Evolutionary conservation across 1,140 invertebrate species (phyloP).

Genomic region (Andrena cerasifolii): DNA sequence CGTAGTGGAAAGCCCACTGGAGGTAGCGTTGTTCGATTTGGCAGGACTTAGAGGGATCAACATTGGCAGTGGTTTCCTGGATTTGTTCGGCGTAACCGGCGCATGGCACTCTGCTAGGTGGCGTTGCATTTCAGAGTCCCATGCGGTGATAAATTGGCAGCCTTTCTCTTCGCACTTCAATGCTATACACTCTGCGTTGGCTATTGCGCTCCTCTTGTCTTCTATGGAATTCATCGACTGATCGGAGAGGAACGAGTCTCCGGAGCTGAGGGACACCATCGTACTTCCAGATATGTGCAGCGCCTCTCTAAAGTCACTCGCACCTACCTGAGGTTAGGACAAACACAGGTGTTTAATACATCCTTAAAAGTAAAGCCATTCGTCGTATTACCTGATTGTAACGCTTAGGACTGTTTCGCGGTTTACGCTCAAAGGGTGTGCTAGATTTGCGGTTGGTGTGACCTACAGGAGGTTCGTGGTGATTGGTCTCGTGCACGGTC

Average conservation of each 20-base stretch:
- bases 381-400: constrained; percentile 74
- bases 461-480: constrained; percentile 90
- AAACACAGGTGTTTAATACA: not conserved
- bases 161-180: constrained; percentile 79
- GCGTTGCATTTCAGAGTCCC: constrained; percentile 82
- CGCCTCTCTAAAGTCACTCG: constrained; percentile 75
- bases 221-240: constrained; percentile 54
- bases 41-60: constrained; percentile 74
- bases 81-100: constrained; percentile 67
- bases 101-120: constrained; percentile 77
- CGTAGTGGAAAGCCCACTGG: constrained; percentile 61
- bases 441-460: constrained; percentile 81
- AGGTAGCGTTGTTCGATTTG: constrained; percentile 45
- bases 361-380: not conserved
- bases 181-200: constrained; percentile 77
- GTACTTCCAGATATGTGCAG: constrained; percentile 48
- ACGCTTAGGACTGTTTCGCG: constrained; percentile 81
- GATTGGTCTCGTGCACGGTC: constrained; percentile 95
- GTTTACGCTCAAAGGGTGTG: constrained; percentile 79
- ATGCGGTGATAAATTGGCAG: constrained; percentile 83
- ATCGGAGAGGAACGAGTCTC: constrained; percentile 56
- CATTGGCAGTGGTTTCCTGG: constrained; percentile 75
- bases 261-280: constrained; percentile 38
- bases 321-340: constrained; percentile 73
- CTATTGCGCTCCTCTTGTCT: constrained; percentile 63